Base-by-base conservation (phyloP, 2,797 vertebrate species). In the Pangasius djambal region DNA sequence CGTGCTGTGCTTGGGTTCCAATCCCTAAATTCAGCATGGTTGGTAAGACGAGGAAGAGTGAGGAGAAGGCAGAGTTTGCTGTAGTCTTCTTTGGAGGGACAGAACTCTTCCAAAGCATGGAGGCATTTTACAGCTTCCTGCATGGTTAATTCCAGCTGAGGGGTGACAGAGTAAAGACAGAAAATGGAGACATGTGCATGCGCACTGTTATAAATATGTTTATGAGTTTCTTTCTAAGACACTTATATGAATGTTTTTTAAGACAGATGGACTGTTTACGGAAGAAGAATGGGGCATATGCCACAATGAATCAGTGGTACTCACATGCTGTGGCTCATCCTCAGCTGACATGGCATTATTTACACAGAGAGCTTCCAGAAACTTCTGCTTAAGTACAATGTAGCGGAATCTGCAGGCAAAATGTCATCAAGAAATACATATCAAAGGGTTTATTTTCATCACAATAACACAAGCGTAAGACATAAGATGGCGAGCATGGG, bases 1-100 rank as follows among this genome's bases (percentile, higher is more conserved):
- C 98, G 96, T 1, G 99, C 99, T 0, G 99, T 99, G 95, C 98
- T 99, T 72, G 99, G 99, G 90, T 99, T 99, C 99, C 99, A 99
- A 93, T 99, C 99, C 96, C 99, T 99, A 93, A 99, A 99, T 93
- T 99, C 99, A 0, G 99, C 97, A 0, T 99, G 99, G 95, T 99
- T 98, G 91, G 98, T 99, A 90, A 99, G 96, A 72, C 98, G 98
- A 48, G 99, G 99, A 93, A 99, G 96, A 0, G 99, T 99, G 90
- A 99, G 97, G 20, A 99, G 97, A 94, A 99, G 92, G 93, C 99
- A 99, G 67, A 99, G 96, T 90, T 99, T 99, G 89, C 98, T 99
- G 92, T 99, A 99, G 94, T 99, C 99, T 0, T 99, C 99, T 96
- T 99, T 99, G 28, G 97, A 97, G 44, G 98, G 96, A 87, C 98